A percentile compares a stretch with the other conserved stretches of the same genome.
Conservation (phyloP, 2,888 invertebrate genomes). For the Tenthredo mesomela region DNA sequence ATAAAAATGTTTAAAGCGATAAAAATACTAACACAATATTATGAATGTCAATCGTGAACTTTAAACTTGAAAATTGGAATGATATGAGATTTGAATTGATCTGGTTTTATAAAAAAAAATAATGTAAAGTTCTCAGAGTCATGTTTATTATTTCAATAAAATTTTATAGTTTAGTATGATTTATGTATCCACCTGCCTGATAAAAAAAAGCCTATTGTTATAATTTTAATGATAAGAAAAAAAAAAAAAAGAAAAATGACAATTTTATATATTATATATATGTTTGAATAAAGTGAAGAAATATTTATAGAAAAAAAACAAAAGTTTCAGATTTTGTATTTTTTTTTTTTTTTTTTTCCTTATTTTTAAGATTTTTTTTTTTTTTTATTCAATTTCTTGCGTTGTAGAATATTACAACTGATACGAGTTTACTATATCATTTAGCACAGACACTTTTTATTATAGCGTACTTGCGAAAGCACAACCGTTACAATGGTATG, state of each 20-base stretch:
- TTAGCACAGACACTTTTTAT: slow-evolving; percentile 45
- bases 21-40: not conserved
- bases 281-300: not conserved
- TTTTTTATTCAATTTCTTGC: slow-evolving; percentile 3
- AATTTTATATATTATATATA: not conserved
- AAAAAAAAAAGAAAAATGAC: not conserved
- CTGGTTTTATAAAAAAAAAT: not conserved
- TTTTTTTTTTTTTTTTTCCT: not conserved
- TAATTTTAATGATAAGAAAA: not conserved
- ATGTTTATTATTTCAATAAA: not conserved
- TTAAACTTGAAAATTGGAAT: not conserved
- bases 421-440: slow-evolving; percentile 25
- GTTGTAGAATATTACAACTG: slow-evolving; percentile 13
- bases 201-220: not conserved
- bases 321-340: not conserved
- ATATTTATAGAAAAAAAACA: not conserved
- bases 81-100: not conserved
- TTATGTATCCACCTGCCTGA: not conserved
- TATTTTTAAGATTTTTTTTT: not conserved
- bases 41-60: not conserved
- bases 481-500: slow-evolving; percentile 43
- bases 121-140: not conserved
- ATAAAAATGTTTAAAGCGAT: not conserved
- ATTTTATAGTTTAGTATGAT: not conserved
- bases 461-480: slow-evolving; percentile 36